Evolutionary conservation across 2,888 invertebrate species (phyloP), one percentile per base, ranked within the genome.

Genomic region (Ornithoptera priamus): DNA sequence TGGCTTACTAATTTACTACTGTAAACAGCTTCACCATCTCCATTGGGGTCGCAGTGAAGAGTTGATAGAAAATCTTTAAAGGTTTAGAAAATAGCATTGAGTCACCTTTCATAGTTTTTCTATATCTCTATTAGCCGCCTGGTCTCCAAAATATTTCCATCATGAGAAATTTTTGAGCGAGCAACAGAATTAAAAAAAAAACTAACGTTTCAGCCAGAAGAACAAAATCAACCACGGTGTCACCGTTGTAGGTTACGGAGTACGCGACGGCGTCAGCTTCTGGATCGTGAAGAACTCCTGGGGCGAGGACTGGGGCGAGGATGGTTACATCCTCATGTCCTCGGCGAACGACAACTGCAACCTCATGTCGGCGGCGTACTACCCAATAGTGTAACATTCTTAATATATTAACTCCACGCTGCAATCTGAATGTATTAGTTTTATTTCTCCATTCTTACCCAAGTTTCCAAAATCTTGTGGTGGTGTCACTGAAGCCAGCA

Each of bases 241-340:
- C 0, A 79, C 82, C 0, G 79, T 84, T 0, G 79, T 86, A 0
- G 87, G 86, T 0, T 86, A 86, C 62, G 87, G 86, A 0, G 73
- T 73, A 15, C 76, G 80, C 0, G 78, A 83, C 1, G 85, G 81
- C 0, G 77, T 75, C 4, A 75, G 73, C 1, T 87, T 85, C 76
- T 87, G 86, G 86, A 75, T 87, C 20, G 76, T 86, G n/a, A 84
- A 84, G 78, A 86, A 87, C 81, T 86, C 87, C 1, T 84, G 81
- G 81, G 84, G 85, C 0, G 81, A 82, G 39, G 42, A 70, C 65
- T 87, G 85, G 83, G 87, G 87, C 0, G 75, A 84, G 56, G 84
- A 78, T 59, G 87, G 87, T 7, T 85, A 84, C 76, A 74, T 86
- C 30, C 79, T 75, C 18, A 57, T 78, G 65, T 77, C 78, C 0